Base-by-base conservation (phyloP, 2,797 vertebrate species). In the Aphelocoma californica region DNA sequence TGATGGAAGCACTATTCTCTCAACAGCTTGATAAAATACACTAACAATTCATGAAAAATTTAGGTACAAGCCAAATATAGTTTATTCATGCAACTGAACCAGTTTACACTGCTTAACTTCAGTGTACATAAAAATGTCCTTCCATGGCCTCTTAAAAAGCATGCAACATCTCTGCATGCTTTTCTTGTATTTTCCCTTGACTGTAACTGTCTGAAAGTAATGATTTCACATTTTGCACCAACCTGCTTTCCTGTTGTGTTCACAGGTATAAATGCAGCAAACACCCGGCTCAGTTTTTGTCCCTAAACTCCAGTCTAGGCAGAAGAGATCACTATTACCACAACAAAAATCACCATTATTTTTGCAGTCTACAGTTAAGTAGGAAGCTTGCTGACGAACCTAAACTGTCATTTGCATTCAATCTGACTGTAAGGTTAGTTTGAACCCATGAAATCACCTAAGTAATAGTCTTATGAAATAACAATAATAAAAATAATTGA, bases 1-100 rank as follows among this genome's bases (percentile, higher is more conserved):
- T 89, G 48, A 31, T 69, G 53, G 83, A 86, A 90, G 23, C 28
- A 51, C 61, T 75, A n/a, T 8, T 67, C 53, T 73, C 48, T 67
- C 64, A 79, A 54, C 44, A 87, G 29, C 31, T 66, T 87, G 48
- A 66, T 71, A 86, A 88, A 92, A 86, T 64, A 77, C 40, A 60
- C 71, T 82, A 86, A 56, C 23, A 87, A 77, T 62, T 84, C 9
- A 75, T 92, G 28, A 92, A 93, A 96, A 92, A 92, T 42, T 91
- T 66, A 95, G 7, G 31, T 87, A 53, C 13, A 92, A 84, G 10
- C 18, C 42, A 66, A 91, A 86, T 75, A 62, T 36, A 53, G 71
- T 62, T 94, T 95, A 87, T 89, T 93, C 40, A 89, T 75, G n/a
- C 87, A 85, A 70, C 14, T 0, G 8, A 87, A 77, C 13, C 14